Evolutionary conservation across 2,113 vertebrate genomes (phyloP), one percentile per base, ranked within the genome.

Genomic region (Apteryx mantelli): DNA sequence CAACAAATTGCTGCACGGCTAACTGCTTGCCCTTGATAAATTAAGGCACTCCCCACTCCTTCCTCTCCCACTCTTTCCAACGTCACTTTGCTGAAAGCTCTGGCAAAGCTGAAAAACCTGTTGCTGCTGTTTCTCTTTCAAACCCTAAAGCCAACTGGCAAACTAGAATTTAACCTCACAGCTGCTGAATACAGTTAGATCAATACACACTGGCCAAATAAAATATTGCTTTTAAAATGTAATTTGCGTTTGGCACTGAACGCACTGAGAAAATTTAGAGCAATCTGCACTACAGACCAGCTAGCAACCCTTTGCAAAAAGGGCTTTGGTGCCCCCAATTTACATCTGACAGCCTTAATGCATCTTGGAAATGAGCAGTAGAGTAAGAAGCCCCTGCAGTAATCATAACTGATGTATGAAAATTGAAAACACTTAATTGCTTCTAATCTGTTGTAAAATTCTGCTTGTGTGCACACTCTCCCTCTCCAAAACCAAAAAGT

Each of bases 201-300:
- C 84, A 85, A 94, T 64, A 64, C 25, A 21, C 0, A 5, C 55
- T 36, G 71, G 95, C 93, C 96, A 97, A 97, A 88, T 91, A 97
- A 97, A 96, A 96, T 88, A 96, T 14, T 78, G 92, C 92, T 92
- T 95, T 97, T 95, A 93, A 97, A 96, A 95, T 58, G 76, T 90
- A 93, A 97, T 97, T 97, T 97, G 76, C 84, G 91, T 88, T 96
- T 97, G 96, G 96, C 93, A 91, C 56, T 15, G 60, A 86, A 53
- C 20, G 61, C 44, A 30, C 0, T 12, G 77, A 89, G 88, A 82
- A 79, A 96, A 94, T 46, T 66, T 76, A 91, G 76, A 89, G 83
- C 75, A 94, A 91, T 93, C 5, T 89, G 87, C 87, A 81, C 80
- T 48, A 68, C 73, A 76, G 78, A 86, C 73, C 82, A 92, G 88